A percentile compares a stretch with the other conserved stretches of the same genome.
Conservation (phyloP, 2,888 invertebrate genomes). For the Cheilosia grossa region DNA sequence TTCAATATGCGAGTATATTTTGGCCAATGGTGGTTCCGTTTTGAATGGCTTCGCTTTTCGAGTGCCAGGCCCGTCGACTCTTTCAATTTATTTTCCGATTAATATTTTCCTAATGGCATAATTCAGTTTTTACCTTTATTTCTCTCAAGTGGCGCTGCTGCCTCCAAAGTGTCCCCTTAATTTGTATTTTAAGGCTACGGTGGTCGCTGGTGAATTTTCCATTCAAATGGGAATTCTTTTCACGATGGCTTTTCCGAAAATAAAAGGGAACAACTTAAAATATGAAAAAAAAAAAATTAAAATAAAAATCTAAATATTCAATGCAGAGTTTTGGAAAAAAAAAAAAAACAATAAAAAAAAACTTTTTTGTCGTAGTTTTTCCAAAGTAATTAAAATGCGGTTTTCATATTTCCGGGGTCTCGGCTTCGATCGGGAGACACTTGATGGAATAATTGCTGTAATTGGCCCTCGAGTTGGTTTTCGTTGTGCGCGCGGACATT, state of each 20-base stretch:
- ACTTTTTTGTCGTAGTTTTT: constrained; percentile 67
- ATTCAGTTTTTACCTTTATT: constrained; percentile 74
- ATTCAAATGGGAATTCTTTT: constrained; percentile 73
- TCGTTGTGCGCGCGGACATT: constrained; percentile 50
- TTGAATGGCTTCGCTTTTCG: constrained; percentile 9
- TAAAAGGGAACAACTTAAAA: constrained; percentile 29
- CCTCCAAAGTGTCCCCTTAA: constrained; percentile 73
- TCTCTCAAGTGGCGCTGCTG: constrained; percentile 66
- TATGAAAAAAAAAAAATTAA: neutral
- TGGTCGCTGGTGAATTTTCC: constrained; percentile 27
- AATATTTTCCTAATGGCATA: constrained; percentile 74
- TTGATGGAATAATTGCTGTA: constrained; percentile 64
- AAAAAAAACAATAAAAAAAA: constrained; percentile 40
- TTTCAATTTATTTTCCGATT: constrained; percentile 75
- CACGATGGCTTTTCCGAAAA: constrained; percentile 55
- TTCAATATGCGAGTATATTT: constrained; percentile 30
- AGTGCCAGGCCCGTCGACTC: constrained; percentile 39
- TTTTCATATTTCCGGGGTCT: constrained; percentile 25
- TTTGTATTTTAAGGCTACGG: constrained; percentile 66
- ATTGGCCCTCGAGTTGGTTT: constrained; percentile 57
- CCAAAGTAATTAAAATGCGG: constrained; percentile 71
- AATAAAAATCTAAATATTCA: constrained; percentile 34
- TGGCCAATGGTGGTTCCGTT: constrained; percentile 57
- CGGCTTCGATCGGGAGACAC: constrained; percentile 65
- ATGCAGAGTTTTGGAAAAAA: constrained; percentile 24